Evolutionary conservation across 2,113 vertebrate genomes (phyloP).

Genomic region (Crotalus helleri): DNA sequence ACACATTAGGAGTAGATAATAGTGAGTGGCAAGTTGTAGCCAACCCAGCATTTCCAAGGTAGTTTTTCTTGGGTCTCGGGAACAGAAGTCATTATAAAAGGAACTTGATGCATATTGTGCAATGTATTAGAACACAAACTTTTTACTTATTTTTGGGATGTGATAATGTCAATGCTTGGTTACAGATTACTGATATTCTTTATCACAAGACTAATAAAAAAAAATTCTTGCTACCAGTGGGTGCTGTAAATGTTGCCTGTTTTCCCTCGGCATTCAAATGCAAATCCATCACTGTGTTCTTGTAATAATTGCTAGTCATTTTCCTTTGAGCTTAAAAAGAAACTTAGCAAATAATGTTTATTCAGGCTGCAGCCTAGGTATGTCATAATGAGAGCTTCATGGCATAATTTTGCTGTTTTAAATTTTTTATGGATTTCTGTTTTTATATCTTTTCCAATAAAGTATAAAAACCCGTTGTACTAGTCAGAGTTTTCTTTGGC

Average conservation of each 20-base stretch:
- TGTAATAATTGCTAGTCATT: slow-evolving; percentile 57
- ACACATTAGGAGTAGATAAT: background rate
- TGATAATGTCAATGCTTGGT: slow-evolving; percentile 48
- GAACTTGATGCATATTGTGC: background rate
- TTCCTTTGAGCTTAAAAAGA: slow-evolving; percentile 59
- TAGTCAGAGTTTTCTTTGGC: background rate
- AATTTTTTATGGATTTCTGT: slow-evolving; percentile 52
- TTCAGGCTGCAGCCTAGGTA: slow-evolving; percentile 59
- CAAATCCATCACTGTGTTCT: slow-evolving; percentile 59
- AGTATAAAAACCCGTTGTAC: slow-evolving; percentile 24
- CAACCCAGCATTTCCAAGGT: background rate
- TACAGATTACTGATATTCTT: slow-evolving; percentile 61
- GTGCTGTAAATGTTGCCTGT: slow-evolving; percentile 53
- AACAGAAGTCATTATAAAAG: slow-evolving; percentile 7
- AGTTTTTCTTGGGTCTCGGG: background rate
- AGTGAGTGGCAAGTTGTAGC: background rate
- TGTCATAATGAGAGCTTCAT: slow-evolving; percentile 60
- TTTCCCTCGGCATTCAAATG: slow-evolving; percentile 52
- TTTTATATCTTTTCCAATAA: slow-evolving; percentile 60
- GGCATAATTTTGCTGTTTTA: slow-evolving; percentile 63
- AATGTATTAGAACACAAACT: background rate
- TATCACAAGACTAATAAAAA: slow-evolving; percentile 68
- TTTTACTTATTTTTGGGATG: slow-evolving; percentile 18
- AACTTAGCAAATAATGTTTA: slow-evolving; percentile 55
- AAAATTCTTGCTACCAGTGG: slow-evolving; percentile 63